Evolutionary conservation across 1,140 invertebrate species (phyloP).

Genomic region (Heliconius nattereri): DNA sequence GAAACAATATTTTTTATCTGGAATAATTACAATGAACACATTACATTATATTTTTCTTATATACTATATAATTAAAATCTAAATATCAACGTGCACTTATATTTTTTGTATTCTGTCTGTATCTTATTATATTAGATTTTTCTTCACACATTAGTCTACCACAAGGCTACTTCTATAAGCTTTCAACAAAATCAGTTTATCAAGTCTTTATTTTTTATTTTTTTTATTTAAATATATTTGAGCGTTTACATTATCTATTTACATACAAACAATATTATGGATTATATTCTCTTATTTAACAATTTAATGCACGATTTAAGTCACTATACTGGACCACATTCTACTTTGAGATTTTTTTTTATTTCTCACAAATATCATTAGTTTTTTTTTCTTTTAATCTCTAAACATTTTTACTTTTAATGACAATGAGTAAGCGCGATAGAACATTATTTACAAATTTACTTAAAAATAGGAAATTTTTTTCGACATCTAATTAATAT

Average conservation of each 20-base stretch:
- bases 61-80: slow-evolving; percentile 52
- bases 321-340: slow-evolving; percentile 73
- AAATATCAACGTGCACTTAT: slow-evolving; percentile 56
- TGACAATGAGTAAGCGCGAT: slow-evolving; percentile 16
- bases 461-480: not conserved
- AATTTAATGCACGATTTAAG: slow-evolving; percentile 77
- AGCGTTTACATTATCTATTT: slow-evolving; percentile 74
- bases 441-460: not conserved
- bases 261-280: slow-evolving; percentile 56
- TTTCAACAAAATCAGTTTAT: slow-evolving; percentile 64
- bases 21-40: slow-evolving; percentile 49
- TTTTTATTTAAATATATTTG: slow-evolving; percentile 70
- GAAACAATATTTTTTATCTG: slow-evolving; percentile 30
- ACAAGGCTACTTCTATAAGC: slow-evolving; percentile 58
- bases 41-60: slow-evolving; percentile 37
- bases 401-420: slow-evolving; percentile 17
- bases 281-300: slow-evolving; percentile 52
- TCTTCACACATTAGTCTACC: slow-evolving; percentile 55
- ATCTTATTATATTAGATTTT: slow-evolving; percentile 28
- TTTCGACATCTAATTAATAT: not conserved
- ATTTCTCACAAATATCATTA: slow-evolving; percentile 23
- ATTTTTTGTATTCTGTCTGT: slow-evolving; percentile 6
- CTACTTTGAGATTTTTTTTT: slow-evolving; percentile 49
- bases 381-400: slow-evolving; percentile 23
- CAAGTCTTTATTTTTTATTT: slow-evolving; percentile 72